These are phyloP conservation scores for Notoglanidium macrostoma DNA, from an alignment of 2,797 vertebrate species.

Conservation along the genomic window DNA sequence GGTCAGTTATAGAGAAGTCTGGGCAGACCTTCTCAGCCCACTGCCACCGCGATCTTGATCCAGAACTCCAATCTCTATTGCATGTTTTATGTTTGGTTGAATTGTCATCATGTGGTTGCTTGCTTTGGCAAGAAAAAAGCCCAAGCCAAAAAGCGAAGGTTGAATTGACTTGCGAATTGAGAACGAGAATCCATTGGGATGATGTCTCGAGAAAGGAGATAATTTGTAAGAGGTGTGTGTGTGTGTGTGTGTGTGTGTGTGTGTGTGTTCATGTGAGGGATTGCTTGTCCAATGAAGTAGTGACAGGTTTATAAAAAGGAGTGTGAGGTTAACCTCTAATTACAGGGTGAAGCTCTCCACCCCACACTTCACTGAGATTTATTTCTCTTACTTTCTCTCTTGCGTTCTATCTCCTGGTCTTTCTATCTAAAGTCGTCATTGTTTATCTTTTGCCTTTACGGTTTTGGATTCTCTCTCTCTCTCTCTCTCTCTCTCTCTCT, in stretches of 20 bases:
- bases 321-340: conserved; percentile 71
- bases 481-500: conserved; percentile 15
- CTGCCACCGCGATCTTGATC: not conserved
- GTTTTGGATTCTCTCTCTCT: conserved; percentile 6
- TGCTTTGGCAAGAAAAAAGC: not conserved
- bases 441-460: not conserved
- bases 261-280: not conserved
- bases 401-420: conserved; percentile 19
- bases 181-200: not conserved
- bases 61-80: not conserved
- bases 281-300: conserved; percentile 58
- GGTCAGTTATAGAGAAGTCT: not conserved
- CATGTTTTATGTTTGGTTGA: not conserved
- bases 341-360: conserved; percentile 59
- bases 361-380: conserved; percentile 50
- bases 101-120: not conserved
- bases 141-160: not conserved
- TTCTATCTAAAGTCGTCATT: not conserved
- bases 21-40: not conserved
- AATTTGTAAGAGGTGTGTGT: not conserved
- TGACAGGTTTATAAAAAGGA: conserved; percentile 58
- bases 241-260: not conserved
- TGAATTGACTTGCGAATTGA: not conserved
- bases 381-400: conserved; percentile 32
- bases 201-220: not conserved